Evolutionary conservation across 92 coral and sea anemone genomes (phyloP), one percentile per base, ranked within the genome.

Genomic region (Palythoa grandiflora): DNA sequence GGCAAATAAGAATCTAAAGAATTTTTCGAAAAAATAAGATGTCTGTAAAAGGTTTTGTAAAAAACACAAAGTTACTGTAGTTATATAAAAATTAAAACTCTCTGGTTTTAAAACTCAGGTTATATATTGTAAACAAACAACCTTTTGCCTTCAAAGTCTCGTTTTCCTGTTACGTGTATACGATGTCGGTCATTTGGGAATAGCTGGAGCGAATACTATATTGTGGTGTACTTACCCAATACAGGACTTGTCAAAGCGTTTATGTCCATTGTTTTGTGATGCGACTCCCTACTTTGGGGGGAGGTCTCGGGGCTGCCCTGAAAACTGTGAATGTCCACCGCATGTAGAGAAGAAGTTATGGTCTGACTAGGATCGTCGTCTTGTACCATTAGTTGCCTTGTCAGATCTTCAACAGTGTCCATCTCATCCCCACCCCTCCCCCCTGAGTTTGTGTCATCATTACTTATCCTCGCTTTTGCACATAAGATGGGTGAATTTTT

Each of bases 241-340:
- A 95, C 96, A 39, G 94, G 95, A 68, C 94, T 95, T 15, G 89
- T 87, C 60, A 81, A n/a, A 48, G 91, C 73, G 59, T 86, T 90
- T 37, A 89, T 79, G 48, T 91, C 94, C 84, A 87, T 83, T 60
- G 84, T 59, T 75, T 89, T 85, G 74, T 77, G 36, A 20, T 74
- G 84, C 48, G 83, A 66, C 8, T 66, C 37, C 11, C 79, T 66
- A 14, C 87, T 89, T 65, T 83, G 72, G 50, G 95, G 90, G 60
- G 84, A 84, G 72, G 87, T 87, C 37, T 87, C 79, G 7, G 84
- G 85, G 79, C 95, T 91, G n/a, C 86, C 95, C 47, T 83, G 88
- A 75, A 90, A 93, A 81, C 98, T 94, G 50, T 94, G 94, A 68
- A 95, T 75, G 68, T 95, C 96, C 57, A 96, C 96, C 28, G 95